Conservation (phyloP, 2,797 vertebrate genomes). For the Pelodytes ibericus region DNA sequence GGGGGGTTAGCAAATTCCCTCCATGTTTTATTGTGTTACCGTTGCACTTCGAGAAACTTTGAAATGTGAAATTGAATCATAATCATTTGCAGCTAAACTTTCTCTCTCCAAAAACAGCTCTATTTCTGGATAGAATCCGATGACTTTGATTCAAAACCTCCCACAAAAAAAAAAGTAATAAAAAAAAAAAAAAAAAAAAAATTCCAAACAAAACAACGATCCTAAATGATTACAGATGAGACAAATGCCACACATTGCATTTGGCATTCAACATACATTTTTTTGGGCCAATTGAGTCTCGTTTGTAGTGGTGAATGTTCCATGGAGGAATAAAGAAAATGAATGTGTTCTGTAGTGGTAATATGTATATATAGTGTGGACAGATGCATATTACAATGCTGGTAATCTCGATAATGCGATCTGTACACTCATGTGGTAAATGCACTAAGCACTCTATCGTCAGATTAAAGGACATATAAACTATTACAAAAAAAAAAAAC, state of each 20-base stretch:
- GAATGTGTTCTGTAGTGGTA: background rate
- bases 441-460: too few relatives aligned
- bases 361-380: background rate
- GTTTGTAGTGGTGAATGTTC: constrained; percentile 15
- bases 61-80: constrained; percentile 2
- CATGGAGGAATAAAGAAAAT: background rate
- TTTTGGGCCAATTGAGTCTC: constrained; percentile 5
- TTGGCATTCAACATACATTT: constrained; percentile 36
- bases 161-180: constrained; percentile 13
- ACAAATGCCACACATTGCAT: background rate
- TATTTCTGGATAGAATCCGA: constrained; percentile 24
- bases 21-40: background rate
- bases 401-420: too few relatives aligned
- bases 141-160: background rate
- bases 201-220: constrained; percentile 35
- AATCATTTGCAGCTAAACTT: constrained; percentile 4
- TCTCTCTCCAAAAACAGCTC: constrained; percentile 17
- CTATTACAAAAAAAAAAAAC: too few relatives aligned
- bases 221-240: constrained; percentile 23
- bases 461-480: too few relatives aligned
- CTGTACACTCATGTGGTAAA: too few relatives aligned
- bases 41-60: background rate
- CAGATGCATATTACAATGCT: background rate
- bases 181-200: constrained; percentile 7
- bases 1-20: background rate